Evolutionary conservation across 2,888 invertebrate genomes (phyloP), one percentile per base, ranked within the genome.

Genomic region (Cheilosia soror): DNA sequence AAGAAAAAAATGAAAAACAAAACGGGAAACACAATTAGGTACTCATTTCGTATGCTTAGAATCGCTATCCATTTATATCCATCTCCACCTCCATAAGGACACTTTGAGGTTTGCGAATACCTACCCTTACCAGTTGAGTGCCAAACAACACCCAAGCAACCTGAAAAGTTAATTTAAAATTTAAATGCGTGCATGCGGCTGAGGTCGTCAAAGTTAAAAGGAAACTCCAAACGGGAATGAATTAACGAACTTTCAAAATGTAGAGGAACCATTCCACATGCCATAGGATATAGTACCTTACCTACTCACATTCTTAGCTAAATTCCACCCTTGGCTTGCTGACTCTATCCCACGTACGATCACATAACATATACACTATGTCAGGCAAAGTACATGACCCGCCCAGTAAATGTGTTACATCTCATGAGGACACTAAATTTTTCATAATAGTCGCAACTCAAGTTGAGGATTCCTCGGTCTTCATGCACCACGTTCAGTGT

Each of bases 371-470:
- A n/a, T 37, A 47, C n/a, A 49, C 40, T 37, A 62, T 58, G 60
- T 29, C 33, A 63, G 65, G 33, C 49, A 11, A 40, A 57, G 73
- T 75, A 49, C 62, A 79, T 84, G 83, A 75, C 79, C 79, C 73
- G 69, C 60, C 79, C 79, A 37, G 73, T 75, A 84, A 84, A 84
- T 84, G 79, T 84, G 79, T 79, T 84, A 75, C 83, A 75, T 84
- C 83, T 79, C 83, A 84, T 51, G 79, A 79, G 79, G 69, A 75
- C 79, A 79, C 79, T 84, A 79, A 79, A 84, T 84, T 84, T 84
- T 84, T 84, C 79, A 84, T 84, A 84, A 79, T 79, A 79, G 83
- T 79, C 79, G 69, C 83, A 79, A 47, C 79, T 84, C 73, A 69
- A 79, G 79, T 79, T 79, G 69, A 69, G 79, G 69, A 84, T 75